Conservation (phyloP, 2,888 invertebrate genomes). For the Phaedon cochleariae region DNA sequence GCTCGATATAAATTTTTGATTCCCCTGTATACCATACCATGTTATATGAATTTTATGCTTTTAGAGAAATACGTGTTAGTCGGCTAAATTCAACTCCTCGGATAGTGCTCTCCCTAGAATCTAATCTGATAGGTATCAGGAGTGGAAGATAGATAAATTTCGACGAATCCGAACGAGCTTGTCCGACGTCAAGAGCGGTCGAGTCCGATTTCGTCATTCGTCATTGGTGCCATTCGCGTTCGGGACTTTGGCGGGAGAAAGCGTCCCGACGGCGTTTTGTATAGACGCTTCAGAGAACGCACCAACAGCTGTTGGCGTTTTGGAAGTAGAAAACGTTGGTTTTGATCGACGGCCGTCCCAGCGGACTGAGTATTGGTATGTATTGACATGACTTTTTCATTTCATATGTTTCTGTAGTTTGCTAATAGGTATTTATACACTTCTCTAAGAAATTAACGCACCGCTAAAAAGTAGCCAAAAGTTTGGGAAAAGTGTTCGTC, state of each 20-base stretch:
- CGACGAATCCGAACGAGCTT: slow-evolving; percentile 20
- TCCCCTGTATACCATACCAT: too few relatives aligned
- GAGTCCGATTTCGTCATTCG: background rate
- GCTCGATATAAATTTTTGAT: too few relatives aligned
- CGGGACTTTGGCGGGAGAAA: slow-evolving; percentile 8
- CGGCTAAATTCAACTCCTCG: too few relatives aligned
- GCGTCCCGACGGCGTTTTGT: background rate
- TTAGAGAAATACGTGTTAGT: too few relatives aligned
- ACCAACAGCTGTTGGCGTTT: slow-evolving; percentile 22
- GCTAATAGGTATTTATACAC: too few relatives aligned
- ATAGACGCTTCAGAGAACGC: background rate
- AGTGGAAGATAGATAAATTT: slow-evolving; percentile 23
- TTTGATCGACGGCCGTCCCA: background rate
- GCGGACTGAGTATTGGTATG: background rate
- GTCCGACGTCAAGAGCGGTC: background rate
- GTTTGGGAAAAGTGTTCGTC: too few relatives aligned
- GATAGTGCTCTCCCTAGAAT: too few relatives aligned
- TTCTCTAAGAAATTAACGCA: too few relatives aligned
- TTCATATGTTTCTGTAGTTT: too few relatives aligned
- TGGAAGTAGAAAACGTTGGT: background rate
- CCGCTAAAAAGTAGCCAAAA: too few relatives aligned
- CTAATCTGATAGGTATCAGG: too few relatives aligned
- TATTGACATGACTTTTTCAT: background rate
- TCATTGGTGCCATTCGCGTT: slow-evolving; percentile 13
- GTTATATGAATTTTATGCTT: too few relatives aligned